Base-by-base conservation (phyloP, 1,140 invertebrate species). In the Heliconius eleuchia region DNA sequence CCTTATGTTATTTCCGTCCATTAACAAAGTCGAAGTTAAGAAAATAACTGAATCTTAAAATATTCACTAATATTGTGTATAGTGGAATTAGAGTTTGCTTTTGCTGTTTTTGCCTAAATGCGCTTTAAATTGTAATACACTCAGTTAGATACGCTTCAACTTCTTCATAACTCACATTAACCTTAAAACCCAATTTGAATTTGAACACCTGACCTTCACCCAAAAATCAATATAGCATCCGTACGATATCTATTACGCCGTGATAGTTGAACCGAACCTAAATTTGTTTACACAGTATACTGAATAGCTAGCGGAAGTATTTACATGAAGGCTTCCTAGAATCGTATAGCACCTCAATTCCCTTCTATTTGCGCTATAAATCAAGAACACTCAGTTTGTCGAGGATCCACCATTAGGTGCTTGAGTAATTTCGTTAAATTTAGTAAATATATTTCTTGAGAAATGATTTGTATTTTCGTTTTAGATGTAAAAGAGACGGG, bases 291-390 rank as follows among this genome's bases (percentile, higher is more conserved):
- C 55, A 57, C n/a, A 23, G 55, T 57, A 57, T 57, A 57, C 55
- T 57, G n/a, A 57, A 57, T 57, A 57, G 55, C 55, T 23, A 7
- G 55, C n/a, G 55, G 55, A 57, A 57, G n/a, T 57, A 57, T 57
- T 57, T 57, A 57, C 55, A 57, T 57, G 55, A 23, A 57, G 3
- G 55, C 55, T 57, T 57, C 55, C 55, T 23, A n/a, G 55, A n/a
- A 57, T 57, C 55, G 55, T 57, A 57, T 57, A 57, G 55, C 55
- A 57, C 55, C 55, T 57, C 55, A 57, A 23, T 57, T 57, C n/a
- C n/a, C 55, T 9, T 23, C 19, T 57, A 57, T 57, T 57, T 57
- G 55, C 9, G 55, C 55, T 57, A 57, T 57, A 57, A 57, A 57
- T 57, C 55, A 57, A 8, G 55, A 57, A 23, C n/a, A 57, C 55